Evolutionary conservation across 2,888 invertebrate genomes (phyloP).

Genomic region (Cetonia aurata): DNA sequence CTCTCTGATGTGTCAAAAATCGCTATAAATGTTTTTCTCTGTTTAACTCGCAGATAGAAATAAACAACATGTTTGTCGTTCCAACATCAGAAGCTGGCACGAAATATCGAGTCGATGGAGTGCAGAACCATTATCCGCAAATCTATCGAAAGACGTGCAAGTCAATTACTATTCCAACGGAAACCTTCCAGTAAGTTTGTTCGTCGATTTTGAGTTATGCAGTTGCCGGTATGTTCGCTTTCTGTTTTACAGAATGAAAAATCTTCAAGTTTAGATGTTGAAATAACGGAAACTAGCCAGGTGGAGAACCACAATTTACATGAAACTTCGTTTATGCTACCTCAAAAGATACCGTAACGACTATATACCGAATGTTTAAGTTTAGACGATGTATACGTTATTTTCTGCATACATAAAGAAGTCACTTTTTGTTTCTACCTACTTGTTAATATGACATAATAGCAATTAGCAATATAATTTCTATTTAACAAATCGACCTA

Average conservation of each 20-base stretch:
- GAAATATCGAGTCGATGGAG: conserved; percentile 51
- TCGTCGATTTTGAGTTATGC: neutral
- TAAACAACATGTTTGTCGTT: conserved; percentile 53
- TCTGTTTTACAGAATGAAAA: conserved; percentile 52
- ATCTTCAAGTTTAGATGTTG: conserved; percentile 51
- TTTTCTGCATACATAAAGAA: too few relatives aligned
- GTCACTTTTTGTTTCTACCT: too few relatives aligned
- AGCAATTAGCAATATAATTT: too few relatives aligned
- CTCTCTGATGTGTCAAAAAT: too few relatives aligned
- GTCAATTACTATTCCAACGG: conserved; percentile 51
- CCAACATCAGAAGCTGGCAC: conserved; percentile 53
- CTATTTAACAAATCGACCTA: too few relatives aligned
- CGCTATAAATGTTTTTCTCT: neutral
- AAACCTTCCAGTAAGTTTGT: conserved; percentile 49
- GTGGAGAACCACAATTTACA: conserved; percentile 53
- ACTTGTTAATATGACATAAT: too few relatives aligned
- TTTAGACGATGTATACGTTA: neutral
- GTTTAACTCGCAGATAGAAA: conserved; percentile 52
- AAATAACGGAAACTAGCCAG: conserved; percentile 50
- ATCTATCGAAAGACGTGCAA: conserved; percentile 35
- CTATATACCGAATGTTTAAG: neutral
- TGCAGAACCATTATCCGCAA: conserved; percentile 38
- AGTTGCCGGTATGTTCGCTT: conserved; percentile 14
- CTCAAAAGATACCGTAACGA: conserved; percentile 13
- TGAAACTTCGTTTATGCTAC: conserved; percentile 51